Conservation (phyloP, 2,113 vertebrate genomes). For the Chamaetylas fuelleborni region DNA sequence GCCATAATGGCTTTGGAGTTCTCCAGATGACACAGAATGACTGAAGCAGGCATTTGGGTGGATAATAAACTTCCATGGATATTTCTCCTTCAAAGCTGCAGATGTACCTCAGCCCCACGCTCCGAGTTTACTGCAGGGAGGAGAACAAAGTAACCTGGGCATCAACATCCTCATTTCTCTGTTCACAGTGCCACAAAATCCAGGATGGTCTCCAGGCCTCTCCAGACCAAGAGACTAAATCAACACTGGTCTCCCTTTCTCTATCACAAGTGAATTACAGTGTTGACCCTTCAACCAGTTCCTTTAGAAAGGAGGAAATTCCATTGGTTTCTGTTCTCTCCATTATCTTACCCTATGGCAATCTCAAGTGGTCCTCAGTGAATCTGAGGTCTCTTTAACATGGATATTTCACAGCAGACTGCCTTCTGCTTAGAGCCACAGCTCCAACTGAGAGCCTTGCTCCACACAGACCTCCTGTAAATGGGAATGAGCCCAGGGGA, state of each 20-base stretch:
- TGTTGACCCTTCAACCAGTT: not conserved
- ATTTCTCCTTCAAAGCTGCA: not conserved
- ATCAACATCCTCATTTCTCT: not conserved
- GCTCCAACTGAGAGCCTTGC: not conserved
- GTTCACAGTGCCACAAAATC: not conserved
- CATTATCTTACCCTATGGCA: not conserved
- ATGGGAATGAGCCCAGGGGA: not conserved
- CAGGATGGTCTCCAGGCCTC: not conserved
- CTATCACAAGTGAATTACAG: not conserved
- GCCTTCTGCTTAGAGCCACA: not conserved
- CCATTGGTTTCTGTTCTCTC: not conserved
- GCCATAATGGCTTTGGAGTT: not conserved
- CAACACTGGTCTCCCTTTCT: not conserved
- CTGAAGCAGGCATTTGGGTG: not conserved
- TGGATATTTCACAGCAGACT: not conserved
- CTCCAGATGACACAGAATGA: not conserved
- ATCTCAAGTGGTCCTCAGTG: not conserved
- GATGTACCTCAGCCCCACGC: not conserved
- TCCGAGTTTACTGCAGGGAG: not conserved
- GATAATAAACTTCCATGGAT: not conserved
- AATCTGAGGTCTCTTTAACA: not conserved
- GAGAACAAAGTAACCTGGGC: not conserved
- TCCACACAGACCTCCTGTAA: not conserved
- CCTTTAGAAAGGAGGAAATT: not conserved
- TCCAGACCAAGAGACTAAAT: not conserved